Base-by-base conservation (phyloP, 2,888 invertebrate species). In the Lobophora halterata region DNA sequence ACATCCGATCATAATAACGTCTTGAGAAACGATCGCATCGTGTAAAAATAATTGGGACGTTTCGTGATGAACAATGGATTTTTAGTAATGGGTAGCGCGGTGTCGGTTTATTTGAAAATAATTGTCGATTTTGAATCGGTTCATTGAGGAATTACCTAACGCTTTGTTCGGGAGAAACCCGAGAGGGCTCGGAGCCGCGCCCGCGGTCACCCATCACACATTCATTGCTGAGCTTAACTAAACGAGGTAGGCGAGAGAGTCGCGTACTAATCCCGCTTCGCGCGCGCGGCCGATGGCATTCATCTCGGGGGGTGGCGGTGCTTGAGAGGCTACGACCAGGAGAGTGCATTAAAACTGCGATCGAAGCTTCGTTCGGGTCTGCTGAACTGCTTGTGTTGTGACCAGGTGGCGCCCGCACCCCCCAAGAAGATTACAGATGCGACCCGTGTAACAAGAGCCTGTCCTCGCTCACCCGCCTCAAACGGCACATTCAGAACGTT, bases 391-490 rank as follows among this genome's bases (percentile, higher is more conserved):
- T 85, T 83, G 79, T 86, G 82, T 86, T 83, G 83, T 88, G 78
- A 91, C 90, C 91, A 92, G 91, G 91, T 90, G 90, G 89, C 88
- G 90, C 91, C 91, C 90, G 91, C 90, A 88, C 88, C 88, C 91
- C 91, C 90, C 92, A 92, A 86, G 94, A 95, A 89, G 94, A 94
- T 90, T 95, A 94, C 91, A 92, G 95, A 86, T 95, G 95, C 89
- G 94, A 94, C 90, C 95, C 95, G 69, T 95, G 95, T 93, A 95
- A 95, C 92, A 95, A 95, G 91, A 94, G 93, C 88, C 90, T 95
- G 76, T 94, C 94, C 73, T 94, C 94, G 67, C 89, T 95, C 82
- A 95, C 95, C 71, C 91, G 95, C 77, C 92, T 95, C 89, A 95
- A 95, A 91, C 92, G 95, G 71, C 95, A 95, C 89, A 95, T 95